A percentile compares a stretch with the other conserved stretches of the same genome.
Conservation (phyloP, 2,113 vertebrate species). For the Platanista minor region DNA sequence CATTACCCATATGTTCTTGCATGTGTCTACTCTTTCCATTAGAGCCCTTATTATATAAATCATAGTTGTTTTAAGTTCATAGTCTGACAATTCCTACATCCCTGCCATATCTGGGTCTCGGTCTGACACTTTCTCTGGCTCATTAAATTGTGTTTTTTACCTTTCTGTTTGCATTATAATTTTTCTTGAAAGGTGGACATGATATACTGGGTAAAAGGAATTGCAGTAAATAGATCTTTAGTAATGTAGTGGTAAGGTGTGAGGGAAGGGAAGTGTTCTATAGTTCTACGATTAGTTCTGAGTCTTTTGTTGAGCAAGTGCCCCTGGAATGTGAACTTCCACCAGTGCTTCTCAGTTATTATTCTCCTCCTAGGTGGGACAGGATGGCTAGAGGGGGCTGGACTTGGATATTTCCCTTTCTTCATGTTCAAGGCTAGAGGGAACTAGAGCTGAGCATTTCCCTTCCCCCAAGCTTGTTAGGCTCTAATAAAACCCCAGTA, state of each 20-base stretch:
- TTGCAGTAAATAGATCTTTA: background rate
- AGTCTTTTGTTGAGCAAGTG: background rate
- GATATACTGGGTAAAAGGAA: background rate
- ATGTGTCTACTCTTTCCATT: background rate
- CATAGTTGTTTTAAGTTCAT: background rate
- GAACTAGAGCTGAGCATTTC: background rate
- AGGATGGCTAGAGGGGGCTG: background rate
- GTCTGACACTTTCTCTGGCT: background rate
- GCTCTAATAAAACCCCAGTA: background rate
- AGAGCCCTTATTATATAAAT: background rate
- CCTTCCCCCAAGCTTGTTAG: background rate
- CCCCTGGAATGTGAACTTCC: background rate
- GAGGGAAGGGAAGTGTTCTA: background rate
- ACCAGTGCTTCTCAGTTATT: background rate
- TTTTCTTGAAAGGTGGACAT: background rate
- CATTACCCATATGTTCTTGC: background rate
- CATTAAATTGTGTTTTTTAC: background rate
- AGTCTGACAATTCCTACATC: background rate
- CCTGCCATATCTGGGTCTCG: background rate
- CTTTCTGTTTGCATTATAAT: background rate
- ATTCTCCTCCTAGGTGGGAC: background rate
- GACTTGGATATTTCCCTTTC: background rate
- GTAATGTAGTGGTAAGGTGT: background rate
- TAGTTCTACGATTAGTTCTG: background rate
- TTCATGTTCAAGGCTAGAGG: background rate